Evolutionary conservation across 2,888 invertebrate genomes (phyloP).

Genomic region (Leptopterna dolabrata): DNA sequence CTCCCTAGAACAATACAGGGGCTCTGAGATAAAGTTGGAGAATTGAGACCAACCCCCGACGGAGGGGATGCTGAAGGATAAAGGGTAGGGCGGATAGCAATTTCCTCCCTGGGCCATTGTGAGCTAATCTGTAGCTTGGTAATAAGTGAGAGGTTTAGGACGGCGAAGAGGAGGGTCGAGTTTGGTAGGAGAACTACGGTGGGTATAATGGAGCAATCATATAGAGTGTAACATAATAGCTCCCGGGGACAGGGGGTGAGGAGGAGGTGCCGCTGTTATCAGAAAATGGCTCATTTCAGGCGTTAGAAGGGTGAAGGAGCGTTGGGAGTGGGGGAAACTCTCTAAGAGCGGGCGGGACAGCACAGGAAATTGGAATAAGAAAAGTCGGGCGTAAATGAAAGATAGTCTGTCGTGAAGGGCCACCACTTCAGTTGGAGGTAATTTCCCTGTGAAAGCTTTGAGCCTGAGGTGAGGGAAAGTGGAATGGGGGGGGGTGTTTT

Average conservation of each 20-base stretch:
- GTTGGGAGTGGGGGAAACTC: conserved; percentile 18
- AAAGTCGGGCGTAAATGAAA: conserved; percentile 65
- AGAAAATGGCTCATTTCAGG: conserved; percentile 64
- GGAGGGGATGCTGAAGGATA: conserved; percentile 56
- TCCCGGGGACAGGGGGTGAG: conserved; percentile 47
- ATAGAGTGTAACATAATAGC: conserved; percentile 63
- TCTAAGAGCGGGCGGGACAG: conserved; percentile 58
- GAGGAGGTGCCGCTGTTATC: conserved; percentile 61
- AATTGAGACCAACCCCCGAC: conserved; percentile 43
- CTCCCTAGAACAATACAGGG: conserved; percentile 46
- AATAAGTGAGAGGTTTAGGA: conserved; percentile 53
- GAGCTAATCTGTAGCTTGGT: conserved; percentile 58
- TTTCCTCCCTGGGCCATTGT: conserved; percentile 59
- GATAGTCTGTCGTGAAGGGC: conserved; percentile 61
- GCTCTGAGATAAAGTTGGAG: conserved; percentile 38
- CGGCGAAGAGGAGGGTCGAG: conserved; percentile 53
- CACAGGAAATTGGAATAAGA: conserved; percentile 64
- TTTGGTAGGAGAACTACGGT: conserved; percentile 3
- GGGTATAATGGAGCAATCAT: conserved; percentile 62
- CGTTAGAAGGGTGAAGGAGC: conserved; percentile 30
- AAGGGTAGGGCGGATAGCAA: conserved; percentile 58
- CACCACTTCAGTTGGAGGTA: conserved; percentile 54
- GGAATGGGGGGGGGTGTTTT: conserved; percentile 27
- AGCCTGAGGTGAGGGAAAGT: neutral
- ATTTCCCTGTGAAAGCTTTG: conserved; percentile 54